phyloP scores from a whole-genome alignment of 2,888 invertebrate species.

The Apamea crenata region DNA sequence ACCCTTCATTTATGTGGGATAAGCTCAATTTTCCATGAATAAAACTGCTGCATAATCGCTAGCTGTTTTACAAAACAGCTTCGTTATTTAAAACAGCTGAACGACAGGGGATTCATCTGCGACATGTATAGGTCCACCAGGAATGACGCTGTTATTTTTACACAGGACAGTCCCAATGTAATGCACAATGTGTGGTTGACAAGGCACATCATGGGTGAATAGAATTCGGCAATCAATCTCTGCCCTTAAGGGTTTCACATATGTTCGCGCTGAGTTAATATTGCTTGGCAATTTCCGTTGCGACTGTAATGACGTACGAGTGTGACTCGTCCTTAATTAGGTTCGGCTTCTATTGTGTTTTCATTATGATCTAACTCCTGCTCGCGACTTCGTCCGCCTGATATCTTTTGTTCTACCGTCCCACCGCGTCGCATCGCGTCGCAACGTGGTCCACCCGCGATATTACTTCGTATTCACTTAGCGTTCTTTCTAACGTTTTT shows the following conservation, averaged over 20 bases:
- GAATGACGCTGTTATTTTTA: neutral
- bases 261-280: conserved; percentile 55
- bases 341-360: conserved; percentile 2
- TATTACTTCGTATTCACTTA: no score
- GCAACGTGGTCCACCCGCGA: no score
- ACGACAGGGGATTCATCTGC: no score
- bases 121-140: no score
- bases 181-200: conserved; percentile 13
- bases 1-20: no score
- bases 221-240: conserved; percentile 61
- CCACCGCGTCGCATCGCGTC: no score
- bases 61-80: no score
- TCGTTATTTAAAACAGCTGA: no score
- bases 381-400: neutral
- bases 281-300: conserved; percentile 47
- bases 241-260: conserved; percentile 59
- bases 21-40: no score
- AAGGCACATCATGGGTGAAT: conserved; percentile 21
- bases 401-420: no score
- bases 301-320: conserved; percentile 18
- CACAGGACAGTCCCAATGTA: neutral
- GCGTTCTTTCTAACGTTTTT: no score
- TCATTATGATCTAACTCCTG: neutral
- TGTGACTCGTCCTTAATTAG: conserved; percentile 43
- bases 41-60: no score